Base-by-base conservation (phyloP, 2,888 invertebrate species). In the Phasia obesa region DNA sequence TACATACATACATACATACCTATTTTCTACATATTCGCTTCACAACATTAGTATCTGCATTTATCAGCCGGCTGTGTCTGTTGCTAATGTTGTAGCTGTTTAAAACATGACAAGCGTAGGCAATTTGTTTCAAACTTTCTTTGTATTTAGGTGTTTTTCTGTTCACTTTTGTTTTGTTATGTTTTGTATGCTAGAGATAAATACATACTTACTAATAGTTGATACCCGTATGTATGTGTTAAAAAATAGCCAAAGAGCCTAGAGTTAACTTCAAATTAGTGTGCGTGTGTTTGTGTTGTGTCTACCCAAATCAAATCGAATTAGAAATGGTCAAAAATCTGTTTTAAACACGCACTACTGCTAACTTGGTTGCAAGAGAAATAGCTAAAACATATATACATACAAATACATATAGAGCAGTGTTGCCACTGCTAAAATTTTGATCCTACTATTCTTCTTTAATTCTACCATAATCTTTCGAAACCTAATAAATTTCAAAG, bases 101-200 rank as follows among this genome's bases (percentile, higher is more conserved):
- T 65, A 85, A 89, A 89, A 89, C 88, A 87, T 87, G 88, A 89
- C 88, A 89, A 86, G 89, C 88, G 89, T 88, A 88, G 89, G 88
- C 88, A 89, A 88, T 88, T 88, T 71, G 71, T 55, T 74, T 79
- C 60, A 74, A 85, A 84, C 78, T 82, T 84, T 75, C 73, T 69
- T 80, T 75, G 62, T 64, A 57, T 65, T 75, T 57, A 38, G 49
- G 59, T 75, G 74, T 59, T 27, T 27, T 25, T 17, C n/a, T n/a
- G n/a, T 51, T 31, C 11, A 19, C n/a, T 60, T 2, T 21, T 53
- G 27, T 62, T 51, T 27, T 62, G 17, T 64, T 13, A 19, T 42
- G 2, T 17, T 42, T 35, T 49, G 19, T 65, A 11, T 23, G 19
- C 19, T 19, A 31, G 21, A 31, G 13, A 6, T 19, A 27, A 27